phyloP scores from a whole-genome alignment of 2,888 invertebrate genomes.

The Chironomus riparius region DNA sequence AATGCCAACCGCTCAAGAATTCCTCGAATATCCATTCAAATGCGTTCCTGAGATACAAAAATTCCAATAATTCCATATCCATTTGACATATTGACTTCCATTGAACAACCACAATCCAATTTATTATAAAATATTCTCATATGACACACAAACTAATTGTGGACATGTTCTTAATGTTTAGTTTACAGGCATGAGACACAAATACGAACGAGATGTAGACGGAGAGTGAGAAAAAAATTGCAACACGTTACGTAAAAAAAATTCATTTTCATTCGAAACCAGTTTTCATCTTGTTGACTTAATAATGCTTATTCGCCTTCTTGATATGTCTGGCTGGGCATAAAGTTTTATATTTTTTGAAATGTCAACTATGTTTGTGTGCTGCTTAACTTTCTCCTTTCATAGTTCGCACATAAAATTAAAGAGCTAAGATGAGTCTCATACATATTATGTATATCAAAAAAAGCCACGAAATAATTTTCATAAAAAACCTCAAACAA shows the following conservation, averaged over 20 bases:
- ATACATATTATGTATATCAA: background rate
- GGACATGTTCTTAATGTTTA: too few relatives aligned
- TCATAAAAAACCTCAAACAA: background rate
- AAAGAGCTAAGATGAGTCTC: background rate
- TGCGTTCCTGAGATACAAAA: too few relatives aligned
- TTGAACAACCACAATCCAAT: too few relatives aligned
- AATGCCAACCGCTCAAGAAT: too few relatives aligned
- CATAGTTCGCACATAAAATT: background rate
- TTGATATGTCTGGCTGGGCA: background rate
- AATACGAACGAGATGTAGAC: background rate
- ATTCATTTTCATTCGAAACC: slow-evolving; percentile 24
- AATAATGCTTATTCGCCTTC: background rate
- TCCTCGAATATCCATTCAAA: too few relatives aligned
- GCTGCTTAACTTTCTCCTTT: slow-evolving; percentile 22
- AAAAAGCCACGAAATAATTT: background rate
- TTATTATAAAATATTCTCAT: too few relatives aligned
- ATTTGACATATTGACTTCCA: too few relatives aligned
- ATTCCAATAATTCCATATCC: too few relatives aligned
- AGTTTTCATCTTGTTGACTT: slow-evolving; percentile 13
- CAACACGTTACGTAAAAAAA: slow-evolving; percentile 9
- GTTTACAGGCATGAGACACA: background rate
- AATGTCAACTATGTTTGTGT: slow-evolving; percentile 16
- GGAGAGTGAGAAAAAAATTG: background rate
- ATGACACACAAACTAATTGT: too few relatives aligned
- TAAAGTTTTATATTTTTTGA: background rate